Evolutionary conservation across 2,888 invertebrate species (phyloP).

Genomic region (Microctonus brassicae): DNA sequence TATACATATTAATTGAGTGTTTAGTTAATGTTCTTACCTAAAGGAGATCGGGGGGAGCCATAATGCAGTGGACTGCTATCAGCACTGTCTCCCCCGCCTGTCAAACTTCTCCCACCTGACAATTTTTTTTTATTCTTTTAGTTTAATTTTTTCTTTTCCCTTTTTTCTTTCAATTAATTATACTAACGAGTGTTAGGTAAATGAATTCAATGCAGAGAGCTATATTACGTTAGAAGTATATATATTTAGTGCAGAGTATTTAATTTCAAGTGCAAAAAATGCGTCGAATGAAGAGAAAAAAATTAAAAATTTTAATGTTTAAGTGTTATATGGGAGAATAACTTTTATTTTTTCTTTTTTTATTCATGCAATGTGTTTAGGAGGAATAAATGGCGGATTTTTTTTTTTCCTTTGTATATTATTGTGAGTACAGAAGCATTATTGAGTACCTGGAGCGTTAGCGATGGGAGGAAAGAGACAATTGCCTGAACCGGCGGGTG

Average conservation of each 20-base stretch:
- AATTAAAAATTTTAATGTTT: too few species aligned
- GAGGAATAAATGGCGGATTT: conserved; percentile 17
- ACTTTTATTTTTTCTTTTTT: conserved; percentile 24
- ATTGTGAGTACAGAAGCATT: conserved; percentile 50
- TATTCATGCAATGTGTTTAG: conserved; percentile 38
- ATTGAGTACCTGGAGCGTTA: conserved; percentile 65
- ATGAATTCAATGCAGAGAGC: background rate
- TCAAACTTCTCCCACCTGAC: conserved; percentile 67
- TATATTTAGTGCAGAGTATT: conserved; percentile 20
- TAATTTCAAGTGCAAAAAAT: conserved; percentile 32
- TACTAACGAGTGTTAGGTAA: conserved; percentile 33
- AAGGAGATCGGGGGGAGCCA: conserved; percentile 73
- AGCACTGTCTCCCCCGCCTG: conserved; percentile 70
- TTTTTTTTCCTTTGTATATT: conserved; percentile 15
- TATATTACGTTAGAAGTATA: too few species aligned
- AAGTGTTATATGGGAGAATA: too few species aligned
- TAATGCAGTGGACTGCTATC: conserved; percentile 73
- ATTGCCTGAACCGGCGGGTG: conserved; percentile 62
- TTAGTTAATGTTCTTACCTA: conserved; percentile 68
- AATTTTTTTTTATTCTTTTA: conserved; percentile 57
- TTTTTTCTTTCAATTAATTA: conserved; percentile 52
- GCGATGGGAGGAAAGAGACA: conserved; percentile 66
- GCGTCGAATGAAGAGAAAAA: too few species aligned
- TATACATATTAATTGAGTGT: conserved; percentile 26
- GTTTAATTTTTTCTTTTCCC: conserved; percentile 47